A percentile compares a stretch with the other conserved stretches of the same genome.
phyloP scores from a whole-genome alignment of 23 tunicate genomes.

The Corella eumyota region DNA sequence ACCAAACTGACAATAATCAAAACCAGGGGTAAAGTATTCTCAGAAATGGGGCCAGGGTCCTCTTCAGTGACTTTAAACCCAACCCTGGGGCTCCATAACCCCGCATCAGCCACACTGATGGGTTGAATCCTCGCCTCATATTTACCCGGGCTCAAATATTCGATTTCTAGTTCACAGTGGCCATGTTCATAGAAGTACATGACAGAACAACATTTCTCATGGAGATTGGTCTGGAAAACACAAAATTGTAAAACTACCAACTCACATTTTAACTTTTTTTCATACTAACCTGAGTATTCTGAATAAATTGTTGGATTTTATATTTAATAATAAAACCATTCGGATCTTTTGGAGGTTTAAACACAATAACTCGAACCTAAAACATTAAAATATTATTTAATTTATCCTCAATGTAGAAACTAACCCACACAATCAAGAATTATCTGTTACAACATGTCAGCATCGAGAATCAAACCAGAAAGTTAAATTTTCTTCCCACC shows the following conservation, averaged over 20 bases:
- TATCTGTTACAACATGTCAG: too few species aligned
- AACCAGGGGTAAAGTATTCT: neutral
- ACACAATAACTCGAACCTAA: conserved; percentile 12
- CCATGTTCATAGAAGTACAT: neutral
- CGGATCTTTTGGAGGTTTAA: conserved; percentile 42
- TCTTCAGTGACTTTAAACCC: neutral
- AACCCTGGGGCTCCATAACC: conserved; percentile 13
- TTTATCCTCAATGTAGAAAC: neutral
- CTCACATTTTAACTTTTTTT: neutral
- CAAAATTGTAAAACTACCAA: neutral
- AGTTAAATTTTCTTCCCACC: too few species aligned
- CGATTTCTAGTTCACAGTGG: conserved; percentile 1
- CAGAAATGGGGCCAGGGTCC: neutral
- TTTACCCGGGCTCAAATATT: conserved; percentile 20
- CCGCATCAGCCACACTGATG: conserved; percentile 25
- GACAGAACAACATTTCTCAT: conserved; percentile 19
- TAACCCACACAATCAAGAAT: too few species aligned
- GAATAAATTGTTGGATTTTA: neutral
- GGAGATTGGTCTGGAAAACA: too few species aligned
- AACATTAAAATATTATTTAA: neutral
- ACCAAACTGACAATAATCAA: neutral
- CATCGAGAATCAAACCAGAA: too few species aligned
- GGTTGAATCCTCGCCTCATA: conserved; percentile 34
- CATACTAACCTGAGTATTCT: conserved; percentile 4
- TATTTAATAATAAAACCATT: conserved; percentile 33